Conservation (phyloP, 2,888 invertebrate species). For the Bombylius discolor region DNA sequence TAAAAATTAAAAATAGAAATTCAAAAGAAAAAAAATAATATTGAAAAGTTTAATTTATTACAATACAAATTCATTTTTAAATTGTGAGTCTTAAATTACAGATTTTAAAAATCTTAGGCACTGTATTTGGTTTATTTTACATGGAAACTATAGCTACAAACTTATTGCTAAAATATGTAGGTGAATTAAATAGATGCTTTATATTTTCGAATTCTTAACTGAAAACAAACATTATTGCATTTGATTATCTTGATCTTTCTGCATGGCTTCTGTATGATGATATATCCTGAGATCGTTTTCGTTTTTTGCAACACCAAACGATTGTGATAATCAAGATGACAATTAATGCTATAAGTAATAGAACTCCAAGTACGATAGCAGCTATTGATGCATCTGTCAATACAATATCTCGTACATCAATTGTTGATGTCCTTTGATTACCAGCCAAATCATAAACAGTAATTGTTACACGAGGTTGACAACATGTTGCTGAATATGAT, state of each 20-base stretch:
- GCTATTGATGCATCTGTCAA: conserved; percentile 44
- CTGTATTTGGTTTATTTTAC: not conserved
- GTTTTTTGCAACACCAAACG: conserved; percentile 46
- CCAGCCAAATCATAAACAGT: conserved; percentile 55
- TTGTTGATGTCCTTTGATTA: conserved; percentile 47
- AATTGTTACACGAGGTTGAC: conserved; percentile 52
- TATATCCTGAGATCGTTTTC: conserved; percentile 44
- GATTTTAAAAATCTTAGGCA: not conserved
- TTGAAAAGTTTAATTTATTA: no score
- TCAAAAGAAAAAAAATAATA: no score
- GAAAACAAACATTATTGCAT: no score
- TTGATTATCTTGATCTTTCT: not conserved
- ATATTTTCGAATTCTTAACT: no score
- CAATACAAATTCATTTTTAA: no score
- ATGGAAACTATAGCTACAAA: no score
- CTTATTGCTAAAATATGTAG: no score
- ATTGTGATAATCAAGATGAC: conserved; percentile 43
- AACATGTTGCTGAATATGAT: conserved; percentile 59
- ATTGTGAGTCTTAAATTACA: no score
- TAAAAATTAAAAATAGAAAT: no score
- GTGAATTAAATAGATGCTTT: no score
- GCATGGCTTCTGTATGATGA: conserved; percentile 42
- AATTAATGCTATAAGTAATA: conserved; percentile 50
- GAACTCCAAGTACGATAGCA: conserved; percentile 54
- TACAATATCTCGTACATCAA: conserved; percentile 44